Evolutionary conservation across 2,113 vertebrate species (phyloP).

Genomic region (Phalacrocorax pelagicus): DNA sequence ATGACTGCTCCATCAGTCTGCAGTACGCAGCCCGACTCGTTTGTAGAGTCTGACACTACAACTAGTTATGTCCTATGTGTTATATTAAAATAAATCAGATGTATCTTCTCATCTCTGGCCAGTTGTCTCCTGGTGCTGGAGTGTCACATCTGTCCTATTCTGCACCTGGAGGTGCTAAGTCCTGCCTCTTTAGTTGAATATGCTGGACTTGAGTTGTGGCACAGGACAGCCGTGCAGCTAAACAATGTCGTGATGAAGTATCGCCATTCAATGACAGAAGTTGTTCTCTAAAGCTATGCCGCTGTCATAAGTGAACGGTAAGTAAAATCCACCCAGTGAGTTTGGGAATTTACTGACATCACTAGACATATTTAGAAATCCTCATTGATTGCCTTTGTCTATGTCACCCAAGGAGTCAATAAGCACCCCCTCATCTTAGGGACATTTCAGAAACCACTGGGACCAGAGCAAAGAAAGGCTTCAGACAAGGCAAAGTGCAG

Average conservation of each 20-base stretch:
- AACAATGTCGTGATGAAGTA: background rate
- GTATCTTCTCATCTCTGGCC: background rate
- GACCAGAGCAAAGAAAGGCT: background rate
- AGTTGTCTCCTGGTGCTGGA: background rate
- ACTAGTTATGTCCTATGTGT: background rate
- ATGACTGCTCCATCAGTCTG: background rate
- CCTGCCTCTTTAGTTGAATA: background rate
- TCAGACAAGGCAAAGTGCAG: background rate
- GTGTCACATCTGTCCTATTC: background rate
- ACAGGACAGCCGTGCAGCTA: background rate
- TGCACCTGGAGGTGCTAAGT: background rate
- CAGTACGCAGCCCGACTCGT: background rate
- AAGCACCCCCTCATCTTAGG: background rate
- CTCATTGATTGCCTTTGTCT: background rate
- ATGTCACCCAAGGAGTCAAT: background rate
- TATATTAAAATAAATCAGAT: background rate
- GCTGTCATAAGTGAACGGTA: background rate
- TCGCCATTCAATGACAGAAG: background rate
- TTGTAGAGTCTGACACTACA: background rate
- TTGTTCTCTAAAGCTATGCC: background rate
- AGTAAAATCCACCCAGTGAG: background rate
- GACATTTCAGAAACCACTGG: background rate
- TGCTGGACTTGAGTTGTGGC: background rate
- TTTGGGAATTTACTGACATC: background rate
- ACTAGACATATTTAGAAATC: background rate